Base-by-base conservation (phyloP, 2,797 vertebrate species). In the Myioborus melanocephalus region DNA sequence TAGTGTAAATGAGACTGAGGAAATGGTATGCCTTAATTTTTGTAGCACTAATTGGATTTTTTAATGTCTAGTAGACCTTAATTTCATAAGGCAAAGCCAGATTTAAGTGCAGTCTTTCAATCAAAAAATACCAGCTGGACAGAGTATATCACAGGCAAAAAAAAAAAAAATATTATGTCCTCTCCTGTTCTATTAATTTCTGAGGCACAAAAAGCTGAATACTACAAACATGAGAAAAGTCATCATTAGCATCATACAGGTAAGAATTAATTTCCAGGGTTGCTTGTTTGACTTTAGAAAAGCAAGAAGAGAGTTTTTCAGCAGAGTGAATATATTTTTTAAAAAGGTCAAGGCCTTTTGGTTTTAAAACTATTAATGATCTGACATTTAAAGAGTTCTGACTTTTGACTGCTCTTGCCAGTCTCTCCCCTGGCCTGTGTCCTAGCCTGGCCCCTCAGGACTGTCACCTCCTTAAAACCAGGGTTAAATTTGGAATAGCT, bases 31-130 rank as follows among this genome's bases (percentile, higher is more conserved):
- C 52, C 43, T 94, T 92, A 64, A 83, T 89, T 90, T 89, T 89
- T 69, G 61, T 85, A 76, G 55, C 34, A 63, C 65, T 95, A 80
- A 87, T 88, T 86, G 83, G 53, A 87, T 92, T 94, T 94, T 94
- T 93, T 90, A 90, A 66, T 77, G 55, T 90, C 83, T 68, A 69
- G n/a, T 27, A 83, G 83, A 78, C 93, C 55, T 95, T 94, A 85
- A 86, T 93, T 95, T 94, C 61, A 35, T 87, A 87, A 83, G 55
- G 56, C 59, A 81, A 86, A 95, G 79, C 30, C 65, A 87, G 61
- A 60, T 86, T 94, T 85, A 59, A 47, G 78, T 86, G 39, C n/a
- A 70, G 69, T 68, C 56, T 83, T 89, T 94, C 84, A 78, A 5
- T 94, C 84, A 91, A 81, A 79, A 80, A 75, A 35, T 83, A 81